Conservation (phyloP, 2,888 invertebrate genomes). For the Hipparchia sbordonii region DNA sequence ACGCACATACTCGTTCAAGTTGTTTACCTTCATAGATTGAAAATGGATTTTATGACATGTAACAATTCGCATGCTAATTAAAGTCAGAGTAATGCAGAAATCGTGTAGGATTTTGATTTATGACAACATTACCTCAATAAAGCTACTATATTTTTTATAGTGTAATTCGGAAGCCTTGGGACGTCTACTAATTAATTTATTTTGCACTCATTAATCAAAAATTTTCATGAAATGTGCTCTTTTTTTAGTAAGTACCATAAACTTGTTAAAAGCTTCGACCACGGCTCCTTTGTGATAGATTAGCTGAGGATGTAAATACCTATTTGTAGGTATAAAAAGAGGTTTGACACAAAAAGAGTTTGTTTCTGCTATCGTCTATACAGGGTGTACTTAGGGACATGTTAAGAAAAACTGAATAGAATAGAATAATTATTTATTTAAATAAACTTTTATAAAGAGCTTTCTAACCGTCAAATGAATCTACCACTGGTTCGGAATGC, state of each 20-base stretch:
- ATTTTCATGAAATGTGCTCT: not conserved
- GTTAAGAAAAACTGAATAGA: too few species aligned
- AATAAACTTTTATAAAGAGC: too few species aligned
- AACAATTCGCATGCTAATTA: constrained; percentile 9
- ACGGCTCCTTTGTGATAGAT: not conserved
- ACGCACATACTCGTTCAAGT: not conserved
- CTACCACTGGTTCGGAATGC: too few species aligned
- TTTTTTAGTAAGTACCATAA: not conserved
- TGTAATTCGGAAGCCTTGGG: constrained; percentile 20
- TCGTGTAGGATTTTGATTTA: constrained; percentile 16
- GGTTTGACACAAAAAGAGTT: too few species aligned
- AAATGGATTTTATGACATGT: not conserved
- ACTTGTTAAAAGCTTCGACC: not conserved
- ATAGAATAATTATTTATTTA: too few species aligned
- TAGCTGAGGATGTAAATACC: not conserved
- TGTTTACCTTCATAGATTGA: not conserved
- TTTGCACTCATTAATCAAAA: not conserved
- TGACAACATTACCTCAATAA: constrained; percentile 10
- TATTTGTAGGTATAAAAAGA: too few species aligned
- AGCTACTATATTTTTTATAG: not conserved
- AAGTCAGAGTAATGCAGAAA: constrained; percentile 15
- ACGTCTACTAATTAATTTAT: constrained; percentile 11
- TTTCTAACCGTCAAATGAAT: too few species aligned
- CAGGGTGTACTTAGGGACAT: too few species aligned
- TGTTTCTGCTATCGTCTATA: too few species aligned